Evolutionary conservation across 2,113 vertebrate genomes (phyloP).

Genomic region (Caracal caracal): DNA sequence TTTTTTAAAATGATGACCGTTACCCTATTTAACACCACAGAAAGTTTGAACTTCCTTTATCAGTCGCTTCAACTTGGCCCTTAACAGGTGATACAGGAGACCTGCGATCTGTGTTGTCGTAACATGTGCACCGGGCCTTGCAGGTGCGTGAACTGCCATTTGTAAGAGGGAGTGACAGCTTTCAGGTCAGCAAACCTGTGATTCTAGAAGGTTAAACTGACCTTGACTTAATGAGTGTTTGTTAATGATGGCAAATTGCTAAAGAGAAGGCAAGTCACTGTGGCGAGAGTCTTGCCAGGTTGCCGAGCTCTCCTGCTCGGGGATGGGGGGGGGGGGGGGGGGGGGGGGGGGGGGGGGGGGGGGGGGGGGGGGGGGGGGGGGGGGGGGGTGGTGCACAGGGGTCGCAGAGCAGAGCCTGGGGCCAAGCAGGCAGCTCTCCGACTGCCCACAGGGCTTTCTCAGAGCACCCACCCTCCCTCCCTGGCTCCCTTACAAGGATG

Average conservation of each 20-base stretch:
- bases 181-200: background rate
- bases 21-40: background rate
- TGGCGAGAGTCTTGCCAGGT: too few species aligned
- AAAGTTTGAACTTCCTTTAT: background rate
- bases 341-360: background rate
- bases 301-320: accelerated
- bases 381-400: background rate
- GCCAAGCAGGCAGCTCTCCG: background rate
- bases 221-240: background rate
- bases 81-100: background rate
- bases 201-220: background rate
- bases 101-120: background rate
- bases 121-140: accelerated
- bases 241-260: background rate
- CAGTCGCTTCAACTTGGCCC: background rate
- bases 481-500: background rate
- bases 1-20: background rate
- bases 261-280: background rate
- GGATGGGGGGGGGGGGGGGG: too few species aligned
- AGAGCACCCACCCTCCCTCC: background rate
- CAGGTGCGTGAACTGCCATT: background rate
- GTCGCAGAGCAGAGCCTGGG: accelerated
- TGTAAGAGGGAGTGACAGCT: background rate
- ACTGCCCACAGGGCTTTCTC: background rate
- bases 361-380: background rate